Evolutionary conservation across 2,113 vertebrate genomes (phyloP).

Genomic region (Vireo altiloquus): DNA sequence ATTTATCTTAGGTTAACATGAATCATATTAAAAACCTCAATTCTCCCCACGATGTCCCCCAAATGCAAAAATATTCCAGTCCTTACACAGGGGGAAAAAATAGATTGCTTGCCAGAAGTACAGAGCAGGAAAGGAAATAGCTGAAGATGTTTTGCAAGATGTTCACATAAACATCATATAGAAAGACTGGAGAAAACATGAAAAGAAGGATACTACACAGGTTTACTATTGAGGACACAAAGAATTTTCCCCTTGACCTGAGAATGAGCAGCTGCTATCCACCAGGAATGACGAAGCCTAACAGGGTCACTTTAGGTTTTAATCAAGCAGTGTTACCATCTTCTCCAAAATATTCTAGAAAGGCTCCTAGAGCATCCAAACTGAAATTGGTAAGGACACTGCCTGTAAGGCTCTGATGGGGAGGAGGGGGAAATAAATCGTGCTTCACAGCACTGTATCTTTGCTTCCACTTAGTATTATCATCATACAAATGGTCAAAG

Average conservation of each 20-base stretch:
- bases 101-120: neutral
- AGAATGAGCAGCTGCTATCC: neutral
- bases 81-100: neutral
- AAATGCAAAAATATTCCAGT: neutral
- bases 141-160: neutral
- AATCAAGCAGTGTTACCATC: neutral
- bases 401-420: neutral
- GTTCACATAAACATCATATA: rapidly evolving
- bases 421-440: neutral
- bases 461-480: neutral
- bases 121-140: neutral
- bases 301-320: neutral
- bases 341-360: neutral
- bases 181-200: neutral
- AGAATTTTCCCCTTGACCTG: neutral
- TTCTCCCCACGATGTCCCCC: rapidly evolving
- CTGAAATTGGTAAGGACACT: neutral
- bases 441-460: neutral
- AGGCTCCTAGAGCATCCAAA: neutral
- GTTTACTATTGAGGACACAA: neutral
- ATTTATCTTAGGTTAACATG: neutral
- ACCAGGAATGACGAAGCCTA: neutral
- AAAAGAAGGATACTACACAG: neutral
- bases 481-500: neutral
- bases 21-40: neutral